Evolutionary conservation across 2,113 vertebrate species (phyloP).

Genomic region (Azemiops feae): DNA sequence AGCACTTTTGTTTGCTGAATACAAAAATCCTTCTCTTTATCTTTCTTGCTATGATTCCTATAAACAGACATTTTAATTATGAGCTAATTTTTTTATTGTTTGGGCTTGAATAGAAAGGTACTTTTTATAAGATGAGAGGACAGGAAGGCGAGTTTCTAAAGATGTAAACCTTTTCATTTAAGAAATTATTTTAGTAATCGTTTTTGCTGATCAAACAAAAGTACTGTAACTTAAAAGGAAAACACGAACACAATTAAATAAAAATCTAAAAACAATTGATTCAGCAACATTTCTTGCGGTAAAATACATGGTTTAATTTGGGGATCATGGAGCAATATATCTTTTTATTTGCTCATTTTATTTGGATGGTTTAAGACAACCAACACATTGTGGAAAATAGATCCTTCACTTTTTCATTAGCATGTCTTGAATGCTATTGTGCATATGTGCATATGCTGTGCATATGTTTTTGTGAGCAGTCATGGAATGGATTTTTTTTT

Average conservation of each 20-base stretch:
- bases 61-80: slow-evolving; percentile 20
- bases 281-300: not conserved
- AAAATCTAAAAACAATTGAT: not conserved
- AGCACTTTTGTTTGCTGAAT: not conserved
- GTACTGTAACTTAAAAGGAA: not conserved
- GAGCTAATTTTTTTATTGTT: slow-evolving; percentile 4
- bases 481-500: not conserved
- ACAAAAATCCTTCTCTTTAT: not conserved
- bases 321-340: not conserved
- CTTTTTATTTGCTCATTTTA: not conserved
- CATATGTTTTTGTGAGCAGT: not conserved
- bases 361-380: not conserved
- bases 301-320: not conserved
- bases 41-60: not conserved
- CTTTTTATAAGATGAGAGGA: not conserved
- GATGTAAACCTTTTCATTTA: not conserved
- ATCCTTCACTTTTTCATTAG: not conserved
- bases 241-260: not conserved
- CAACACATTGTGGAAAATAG: not conserved
- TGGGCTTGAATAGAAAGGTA: not conserved
- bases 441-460: not conserved
- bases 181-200: not conserved
- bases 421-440: not conserved
- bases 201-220: not conserved
- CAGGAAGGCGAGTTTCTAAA: not conserved